phyloP scores from a whole-genome alignment of 2,797 vertebrate species.

The Limosa lapponica region DNA sequence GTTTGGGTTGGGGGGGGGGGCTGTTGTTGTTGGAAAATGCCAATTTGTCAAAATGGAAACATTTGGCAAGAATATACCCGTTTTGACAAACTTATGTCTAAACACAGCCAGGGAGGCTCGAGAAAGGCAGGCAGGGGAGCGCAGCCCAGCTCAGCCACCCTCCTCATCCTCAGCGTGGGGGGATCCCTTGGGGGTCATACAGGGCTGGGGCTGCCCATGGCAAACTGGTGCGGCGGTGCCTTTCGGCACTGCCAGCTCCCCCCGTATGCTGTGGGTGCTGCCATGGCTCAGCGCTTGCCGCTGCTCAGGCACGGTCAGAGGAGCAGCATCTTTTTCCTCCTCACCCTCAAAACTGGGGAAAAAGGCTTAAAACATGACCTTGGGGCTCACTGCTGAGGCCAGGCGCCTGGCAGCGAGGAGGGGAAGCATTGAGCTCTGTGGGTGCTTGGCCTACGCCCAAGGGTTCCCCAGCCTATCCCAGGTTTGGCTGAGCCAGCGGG shows the following conservation, averaged over 20 bases:
- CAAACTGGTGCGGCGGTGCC: background rate
- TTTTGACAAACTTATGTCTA: background rate
- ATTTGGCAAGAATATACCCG: background rate
- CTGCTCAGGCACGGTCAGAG: fast-evolving
- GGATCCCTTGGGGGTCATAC: background rate
- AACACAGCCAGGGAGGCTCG: background rate
- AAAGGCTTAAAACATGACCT: fast-evolving
- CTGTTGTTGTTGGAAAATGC: constrained; percentile 2
- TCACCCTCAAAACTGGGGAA: background rate
- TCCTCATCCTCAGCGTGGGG: background rate
- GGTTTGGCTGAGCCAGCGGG: fast-evolving
- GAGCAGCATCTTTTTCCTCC: background rate
- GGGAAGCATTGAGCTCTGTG: fast-evolving
- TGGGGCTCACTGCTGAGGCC: fast-evolving
- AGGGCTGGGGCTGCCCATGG: background rate
- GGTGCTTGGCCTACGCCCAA: background rate
- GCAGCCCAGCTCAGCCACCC: background rate
- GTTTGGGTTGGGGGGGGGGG: background rate
- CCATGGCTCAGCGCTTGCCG: fast-evolving
- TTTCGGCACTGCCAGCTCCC: background rate
- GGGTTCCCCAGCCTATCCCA: fast-evolving
- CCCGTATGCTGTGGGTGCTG: fast-evolving
- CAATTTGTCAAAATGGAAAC: background rate
- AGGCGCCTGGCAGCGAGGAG: fast-evolving
- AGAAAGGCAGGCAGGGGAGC: background rate